These are phyloP conservation scores for Thamnophis elegans DNA, from an alignment of 2,797 vertebrate genomes.

Conservation along the genomic window DNA sequence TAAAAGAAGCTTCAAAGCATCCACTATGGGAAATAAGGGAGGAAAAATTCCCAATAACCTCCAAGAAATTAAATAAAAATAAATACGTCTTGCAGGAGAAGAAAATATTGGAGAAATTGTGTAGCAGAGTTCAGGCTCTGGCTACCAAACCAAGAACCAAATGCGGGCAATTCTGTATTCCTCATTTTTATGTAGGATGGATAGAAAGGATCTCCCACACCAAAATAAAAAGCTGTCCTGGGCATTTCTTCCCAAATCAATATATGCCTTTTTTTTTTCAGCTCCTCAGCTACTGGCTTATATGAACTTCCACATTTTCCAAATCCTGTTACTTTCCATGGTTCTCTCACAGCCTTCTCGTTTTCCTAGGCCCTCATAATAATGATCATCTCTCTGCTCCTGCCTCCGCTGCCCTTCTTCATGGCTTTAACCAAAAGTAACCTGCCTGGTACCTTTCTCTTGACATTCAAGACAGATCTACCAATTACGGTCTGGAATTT, in stretches of 20 bases:
- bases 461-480: background rate
- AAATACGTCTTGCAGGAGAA: background rate
- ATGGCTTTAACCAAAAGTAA: background rate
- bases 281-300: background rate
- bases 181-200: background rate
- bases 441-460: background rate
- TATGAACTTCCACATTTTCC: background rate
- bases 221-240: background rate
- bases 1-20: background rate
- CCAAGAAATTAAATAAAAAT: background rate
- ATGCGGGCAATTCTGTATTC: background rate
- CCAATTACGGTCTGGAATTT: background rate
- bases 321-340: too few relatives aligned
- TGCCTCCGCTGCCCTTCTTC: background rate
- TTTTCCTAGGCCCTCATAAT: background rate
- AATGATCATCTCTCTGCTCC: background rate
- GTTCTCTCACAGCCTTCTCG: background rate
- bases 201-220: background rate
- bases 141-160: background rate
- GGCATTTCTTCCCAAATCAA: background rate
- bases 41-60: background rate
- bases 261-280: background rate
- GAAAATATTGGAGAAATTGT: background rate
- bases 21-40: background rate
- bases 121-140: background rate